Percentiles rank a stretch among this genome's conserved stretches.
These are phyloP conservation scores for Caiman crocodilus DNA, from an alignment of 2,797 vertebrate genomes.

Conservation along the genomic window DNA sequence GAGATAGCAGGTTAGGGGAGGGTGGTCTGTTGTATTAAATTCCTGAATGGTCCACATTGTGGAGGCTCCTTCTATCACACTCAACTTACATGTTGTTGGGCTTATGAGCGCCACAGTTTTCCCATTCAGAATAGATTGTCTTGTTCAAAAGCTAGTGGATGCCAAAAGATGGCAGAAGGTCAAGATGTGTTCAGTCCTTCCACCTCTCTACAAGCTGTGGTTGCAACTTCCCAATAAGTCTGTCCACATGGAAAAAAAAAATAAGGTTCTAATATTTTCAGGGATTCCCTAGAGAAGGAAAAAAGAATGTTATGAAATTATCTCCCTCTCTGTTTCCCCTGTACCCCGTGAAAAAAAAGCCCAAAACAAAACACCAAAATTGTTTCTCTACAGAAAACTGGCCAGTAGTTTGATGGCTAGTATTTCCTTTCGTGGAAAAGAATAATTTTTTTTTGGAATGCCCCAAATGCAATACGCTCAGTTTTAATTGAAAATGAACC, in stretches of 20 bases:
- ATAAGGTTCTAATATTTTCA: not conserved
- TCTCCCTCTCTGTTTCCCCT: too few relatives aligned
- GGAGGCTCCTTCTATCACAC: not conserved
- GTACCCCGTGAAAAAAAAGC: not conserved
- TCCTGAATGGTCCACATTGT: not conserved
- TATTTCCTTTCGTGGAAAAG: not conserved
- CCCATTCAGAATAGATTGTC: not conserved
- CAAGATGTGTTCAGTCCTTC: not conserved
- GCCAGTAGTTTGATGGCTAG: not conserved
- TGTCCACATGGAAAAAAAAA: not conserved
- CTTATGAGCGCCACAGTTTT: not conserved
- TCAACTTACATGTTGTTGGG: not conserved
- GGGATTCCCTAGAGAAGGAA: not conserved
- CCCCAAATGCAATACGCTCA: not conserved
- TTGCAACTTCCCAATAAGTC: not conserved
- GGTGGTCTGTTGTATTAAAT: not conserved
- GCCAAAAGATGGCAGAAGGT: fast-evolving
- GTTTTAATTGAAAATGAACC: not conserved
- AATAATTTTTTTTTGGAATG: not conserved
- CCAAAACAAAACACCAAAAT: not conserved
- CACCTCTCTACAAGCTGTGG: not conserved
- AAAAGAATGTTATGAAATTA: too few relatives aligned
- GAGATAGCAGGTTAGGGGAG: not conserved
- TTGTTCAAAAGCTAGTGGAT: not conserved
- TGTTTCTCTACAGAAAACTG: not conserved